These are phyloP conservation scores for Chiloscyllium plagiosum DNA, from an alignment of 2,113 vertebrate genomes.

Conservation along the genomic window DNA sequence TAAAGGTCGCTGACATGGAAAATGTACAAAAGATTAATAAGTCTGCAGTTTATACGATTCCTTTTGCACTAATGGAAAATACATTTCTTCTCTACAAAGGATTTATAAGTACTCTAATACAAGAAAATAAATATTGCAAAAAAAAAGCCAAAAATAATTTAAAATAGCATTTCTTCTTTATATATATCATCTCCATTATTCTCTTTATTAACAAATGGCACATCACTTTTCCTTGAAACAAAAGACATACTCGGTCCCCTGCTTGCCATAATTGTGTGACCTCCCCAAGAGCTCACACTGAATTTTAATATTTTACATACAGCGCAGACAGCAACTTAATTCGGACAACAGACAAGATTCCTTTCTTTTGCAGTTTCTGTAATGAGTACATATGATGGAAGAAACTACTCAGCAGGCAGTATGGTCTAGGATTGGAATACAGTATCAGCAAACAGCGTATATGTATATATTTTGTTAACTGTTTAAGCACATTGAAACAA, in stretches of 20 bases:
- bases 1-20: slow-evolving; percentile 88
- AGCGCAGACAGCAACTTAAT: slow-evolving; percentile 30
- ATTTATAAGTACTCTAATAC: slow-evolving; percentile 79
- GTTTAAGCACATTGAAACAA: slow-evolving; percentile 60
- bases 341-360: slow-evolving; percentile 7
- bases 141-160: slow-evolving; percentile 99
- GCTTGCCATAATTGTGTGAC: slow-evolving; percentile 90
- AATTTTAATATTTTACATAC: slow-evolving; percentile 53
- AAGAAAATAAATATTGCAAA: slow-evolving; percentile 99
- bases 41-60: slow-evolving; percentile 49
- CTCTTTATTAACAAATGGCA: slow-evolving; percentile 99
- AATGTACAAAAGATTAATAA: slow-evolving; percentile 99
- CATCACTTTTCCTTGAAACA: slow-evolving; percentile 94
- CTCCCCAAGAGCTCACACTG: slow-evolving; percentile 69
- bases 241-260: slow-evolving; percentile 87
- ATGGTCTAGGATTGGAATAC: slow-evolving; percentile 32
- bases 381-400: slow-evolving; percentile 33
- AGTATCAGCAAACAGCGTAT: slow-evolving; percentile 33
- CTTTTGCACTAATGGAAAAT: slow-evolving; percentile 98
- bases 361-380: slow-evolving; percentile 34
- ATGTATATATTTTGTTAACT: slow-evolving; percentile 29
- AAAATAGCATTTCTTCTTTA: slow-evolving; percentile 96
- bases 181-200: slow-evolving; percentile 82
- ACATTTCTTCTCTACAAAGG: slow-evolving; percentile 97
- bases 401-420: slow-evolving; percentile 36